These are phyloP conservation scores for Gymnothorax reevesii DNA, from an alignment of 2,797 vertebrate genomes.

Conservation along the genomic window DNA sequence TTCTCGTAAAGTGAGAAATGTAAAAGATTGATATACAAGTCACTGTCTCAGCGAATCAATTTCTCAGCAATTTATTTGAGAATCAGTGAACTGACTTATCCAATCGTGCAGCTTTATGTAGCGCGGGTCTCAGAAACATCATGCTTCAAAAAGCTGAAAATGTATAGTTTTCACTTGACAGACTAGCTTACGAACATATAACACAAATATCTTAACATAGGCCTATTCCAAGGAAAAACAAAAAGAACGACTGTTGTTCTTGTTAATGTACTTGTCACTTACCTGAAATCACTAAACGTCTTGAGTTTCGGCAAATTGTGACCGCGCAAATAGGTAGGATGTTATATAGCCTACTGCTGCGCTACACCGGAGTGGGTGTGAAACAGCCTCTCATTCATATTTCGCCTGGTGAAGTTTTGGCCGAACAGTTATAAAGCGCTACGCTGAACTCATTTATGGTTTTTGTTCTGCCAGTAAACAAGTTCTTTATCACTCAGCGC, in stretches of 20 bases:
- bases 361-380: constrained; percentile 4
- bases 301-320: neutral
- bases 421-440: neutral
- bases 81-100: neutral
- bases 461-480: too few relatives aligned
- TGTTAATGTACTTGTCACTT: neutral
- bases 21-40: too few relatives aligned
- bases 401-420: neutral
- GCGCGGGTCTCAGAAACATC: neutral
- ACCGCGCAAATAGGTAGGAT: neutral
- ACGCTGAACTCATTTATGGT: neutral
- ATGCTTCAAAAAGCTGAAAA: neutral
- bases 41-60: too few relatives aligned
- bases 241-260: neutral
- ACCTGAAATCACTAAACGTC: neutral
- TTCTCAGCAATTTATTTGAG: neutral
- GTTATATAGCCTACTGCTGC: neutral
- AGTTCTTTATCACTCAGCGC: too few relatives aligned
- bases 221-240: neutral
- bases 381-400: neutral
- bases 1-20: too few relatives aligned
- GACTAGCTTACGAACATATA: neutral
- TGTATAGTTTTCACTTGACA: too few relatives aligned
- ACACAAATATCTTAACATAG: neutral
- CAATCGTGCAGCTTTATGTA: neutral